These are phyloP conservation scores for Mongoloraphidia duomilia DNA, from an alignment of 2,888 invertebrate species.

Conservation along the genomic window DNA sequence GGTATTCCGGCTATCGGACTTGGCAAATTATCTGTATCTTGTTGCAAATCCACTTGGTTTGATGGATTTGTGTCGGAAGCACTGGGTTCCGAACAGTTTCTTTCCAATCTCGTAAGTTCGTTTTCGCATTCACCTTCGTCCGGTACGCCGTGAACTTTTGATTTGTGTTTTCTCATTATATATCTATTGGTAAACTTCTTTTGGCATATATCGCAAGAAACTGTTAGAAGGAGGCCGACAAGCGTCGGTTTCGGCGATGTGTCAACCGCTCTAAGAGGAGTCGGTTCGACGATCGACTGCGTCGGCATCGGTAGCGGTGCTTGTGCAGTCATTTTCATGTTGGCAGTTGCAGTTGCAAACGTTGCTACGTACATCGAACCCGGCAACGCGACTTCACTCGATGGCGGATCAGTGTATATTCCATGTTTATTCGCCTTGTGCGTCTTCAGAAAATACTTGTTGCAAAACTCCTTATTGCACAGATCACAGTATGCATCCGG, in stretches of 20 bases:
- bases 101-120: constrained; percentile 15
- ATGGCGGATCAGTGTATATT: constrained; percentile 45
- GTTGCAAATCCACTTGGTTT: constrained; percentile 18
- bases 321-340: constrained; percentile 13
- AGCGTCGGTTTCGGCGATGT: constrained; percentile 19
- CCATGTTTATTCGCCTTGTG: constrained; percentile 97
- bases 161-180: constrained; percentile 53
- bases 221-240: constrained; percentile 19
- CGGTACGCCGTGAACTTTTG: constrained; percentile 45
- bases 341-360: constrained; percentile 16
- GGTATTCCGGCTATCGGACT: constrained; percentile 1
- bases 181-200: constrained; percentile 61
- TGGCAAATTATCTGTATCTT: constrained; percentile 22
- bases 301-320: constrained; percentile 5
- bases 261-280: constrained; percentile 14
- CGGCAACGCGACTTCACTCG: constrained; percentile 10
- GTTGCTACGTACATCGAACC: constrained; percentile 2
- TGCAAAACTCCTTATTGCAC: constrained; percentile 97
- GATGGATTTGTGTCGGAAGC: constrained; percentile 15
- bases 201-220: constrained; percentile 55
- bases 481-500: constrained; percentile 94
- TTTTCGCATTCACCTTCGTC: constrained; percentile 19
- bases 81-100: constrained; percentile 22
- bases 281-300: constrained; percentile 7
- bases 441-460: constrained; percentile 95